Conservation (phyloP, 2,113 vertebrate genomes). For the Tupaia chinensis region DNA sequence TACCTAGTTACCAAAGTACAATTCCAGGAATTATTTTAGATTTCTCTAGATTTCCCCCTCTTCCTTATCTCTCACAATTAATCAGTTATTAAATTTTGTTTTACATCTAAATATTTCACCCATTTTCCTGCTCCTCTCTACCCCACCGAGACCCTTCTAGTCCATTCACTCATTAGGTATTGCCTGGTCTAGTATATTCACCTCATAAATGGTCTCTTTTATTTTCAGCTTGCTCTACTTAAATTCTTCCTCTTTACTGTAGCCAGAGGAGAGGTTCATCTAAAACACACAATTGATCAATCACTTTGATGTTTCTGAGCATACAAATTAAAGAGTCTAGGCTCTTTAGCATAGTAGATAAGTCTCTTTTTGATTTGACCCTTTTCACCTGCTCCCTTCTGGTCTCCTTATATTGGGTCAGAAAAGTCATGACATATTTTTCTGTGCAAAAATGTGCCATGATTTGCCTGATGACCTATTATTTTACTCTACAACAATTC, state of each 20-base stretch:
- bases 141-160: neutral
- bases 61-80: neutral
- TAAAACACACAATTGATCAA: constrained; percentile 9
- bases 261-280: constrained; percentile 23
- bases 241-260: constrained; percentile 27
- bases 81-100: constrained; percentile 11
- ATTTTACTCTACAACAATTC: constrained; percentile 51
- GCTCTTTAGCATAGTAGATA: neutral
- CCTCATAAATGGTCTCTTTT: constrained; percentile 5
- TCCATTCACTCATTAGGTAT: neutral
- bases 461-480: no score
- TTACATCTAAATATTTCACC: constrained; percentile 41
- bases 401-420: neutral
- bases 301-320: neutral
- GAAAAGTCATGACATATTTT: no score
- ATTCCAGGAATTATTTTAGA: constrained; percentile 34
- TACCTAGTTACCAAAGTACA: neutral
- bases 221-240: constrained; percentile 11
- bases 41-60: neutral
- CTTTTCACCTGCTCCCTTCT: constrained; percentile 1
- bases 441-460: no score
- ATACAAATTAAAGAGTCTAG: constrained; percentile 5
- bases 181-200: neutral
- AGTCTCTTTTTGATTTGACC: constrained; percentile 13
- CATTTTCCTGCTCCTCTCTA: neutral